Base-by-base conservation (phyloP, 2,888 invertebrate species). In the Listrodromus nycthemerus region DNA sequence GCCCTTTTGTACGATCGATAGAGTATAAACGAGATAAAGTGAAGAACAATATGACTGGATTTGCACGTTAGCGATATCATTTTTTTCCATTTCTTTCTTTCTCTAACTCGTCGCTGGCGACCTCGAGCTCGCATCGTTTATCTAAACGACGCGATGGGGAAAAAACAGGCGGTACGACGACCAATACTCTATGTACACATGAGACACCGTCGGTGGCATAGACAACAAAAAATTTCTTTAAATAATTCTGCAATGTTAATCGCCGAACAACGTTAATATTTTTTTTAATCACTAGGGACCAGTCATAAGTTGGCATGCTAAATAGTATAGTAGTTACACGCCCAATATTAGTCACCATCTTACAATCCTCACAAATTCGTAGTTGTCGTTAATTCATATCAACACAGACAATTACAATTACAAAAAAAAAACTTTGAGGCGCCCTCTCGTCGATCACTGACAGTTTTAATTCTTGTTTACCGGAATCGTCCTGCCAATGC, bases 231-330 rank as follows among this genome's bases (percentile, higher is more conserved):
- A 19, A 52, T 8, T 21, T 52, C 2, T 21, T 21, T 21, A 52
- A 52, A 21, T 45, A 10, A 24, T 71, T 84, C 82, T 37, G 37
- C 8, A 37, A 37, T 10, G 37, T 37, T 37, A 37, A 37, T 37
- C 10, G 37, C 37, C 37, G 37, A 37, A 37, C 37, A 37, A 37
- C 37, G 37, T 10, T 37, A 37, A 37, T 37, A 10, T 37, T 37
- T 37, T 37, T 37, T 37, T 37, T 87, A 89, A 88, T 89, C 87
- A 90, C 89, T 90, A 90, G 88, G 88, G 90, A 90, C 90, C 91
- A 92, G 90, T 92, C 91, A 88, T 90, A 91, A 91, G 87, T 91
- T 91, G 92, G 90, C 90, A 89, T 91, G 90, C 89, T 91, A 76
- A 90, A 90, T 90, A 89, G 86, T 89, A 89, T 88, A 90, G 86